Evolutionary conservation across 2,113 vertebrate species (phyloP), one percentile per base, ranked within the genome.

Genomic region (Macquaria australasica): DNA sequence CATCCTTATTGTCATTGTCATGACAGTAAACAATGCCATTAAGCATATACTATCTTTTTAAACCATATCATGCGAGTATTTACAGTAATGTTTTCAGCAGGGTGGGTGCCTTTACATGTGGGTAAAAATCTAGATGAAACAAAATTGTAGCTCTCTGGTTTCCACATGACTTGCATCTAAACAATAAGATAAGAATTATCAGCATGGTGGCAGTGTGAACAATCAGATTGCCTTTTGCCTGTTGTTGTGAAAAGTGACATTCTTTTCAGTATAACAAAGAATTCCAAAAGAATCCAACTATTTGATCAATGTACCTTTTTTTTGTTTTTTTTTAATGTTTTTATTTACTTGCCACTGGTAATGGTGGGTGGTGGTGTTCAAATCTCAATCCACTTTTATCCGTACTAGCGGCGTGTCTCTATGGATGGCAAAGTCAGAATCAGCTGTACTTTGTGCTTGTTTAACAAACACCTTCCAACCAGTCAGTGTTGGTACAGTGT

Each of bases 21-120:
- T 66, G 55, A 63, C 53, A 39, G 28, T 81, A 75, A 83, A 86
- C 64, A 64, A 70, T 66, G 68, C 82, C 68, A 43, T 78, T 9
- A 39, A 64, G 34, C 4, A 1, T 34, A 8, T 59, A 18, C 0
- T 12, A 25, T 2, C 1, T 67, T 51, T 56, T 55, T 18, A 63
- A 66, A 63, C 23, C n/a, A 66, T 21, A 15, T 31, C n/a, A 25
- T 73, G 12, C 3, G 7, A 39, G 10, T 63, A 62, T 11, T 50
- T 23, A 70, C 31, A 51, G 23, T 50, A 58, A 48, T 21, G 12
- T 31, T 67, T 76, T 58, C 31, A 67, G 37, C n/a, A 23, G 31
- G 15, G 3, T 67, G 51, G 50, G 45, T 59, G 53, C 21, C n/a
- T 50, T 20, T 11, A 4, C 23, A 5, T 31, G 1, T 28, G 3